phyloP scores from a whole-genome alignment of 1,140 invertebrate species.

The Piezodorus guildinii region DNA sequence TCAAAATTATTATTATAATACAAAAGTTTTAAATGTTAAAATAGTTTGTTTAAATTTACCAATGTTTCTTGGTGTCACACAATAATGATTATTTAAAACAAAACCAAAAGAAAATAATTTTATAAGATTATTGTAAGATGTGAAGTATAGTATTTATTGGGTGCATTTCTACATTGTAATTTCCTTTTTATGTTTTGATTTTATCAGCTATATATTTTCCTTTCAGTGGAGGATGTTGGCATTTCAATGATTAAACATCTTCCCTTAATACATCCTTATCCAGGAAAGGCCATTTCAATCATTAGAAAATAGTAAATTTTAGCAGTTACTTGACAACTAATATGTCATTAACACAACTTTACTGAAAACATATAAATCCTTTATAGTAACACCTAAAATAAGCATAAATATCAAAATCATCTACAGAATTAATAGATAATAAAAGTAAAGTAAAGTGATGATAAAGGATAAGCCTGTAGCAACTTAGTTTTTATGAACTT shows the following conservation, averaged over 20 bases:
- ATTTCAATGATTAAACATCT: conserved; percentile 3
- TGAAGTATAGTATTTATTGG: conserved; percentile 7
- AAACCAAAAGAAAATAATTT: background rate
- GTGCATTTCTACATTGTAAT: conserved; percentile 6
- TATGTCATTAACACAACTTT: too few relatives aligned
- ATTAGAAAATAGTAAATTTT: too few relatives aligned
- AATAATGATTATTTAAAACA: background rate
- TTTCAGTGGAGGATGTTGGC: background rate
- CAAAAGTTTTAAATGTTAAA: conserved; percentile 9
- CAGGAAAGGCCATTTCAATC: too few relatives aligned
- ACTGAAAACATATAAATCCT: too few relatives aligned
- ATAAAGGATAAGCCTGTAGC: too few relatives aligned
- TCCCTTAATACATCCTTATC: too few relatives aligned
- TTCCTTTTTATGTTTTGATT: background rate
- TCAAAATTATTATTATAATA: background rate
- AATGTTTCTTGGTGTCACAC: conserved; percentile 38
- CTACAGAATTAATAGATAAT: too few relatives aligned
- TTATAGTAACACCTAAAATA: too few relatives aligned
- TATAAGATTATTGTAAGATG: conserved; percentile 10
- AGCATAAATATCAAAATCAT: too few relatives aligned
- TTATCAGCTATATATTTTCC: conserved; percentile 15
- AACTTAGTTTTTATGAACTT: too few relatives aligned
- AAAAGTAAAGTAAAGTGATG: too few relatives aligned
- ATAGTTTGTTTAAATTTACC: conserved; percentile 35
- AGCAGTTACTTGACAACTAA: too few relatives aligned